Conservation (phyloP, 1,140 invertebrate species). For the Aplysia californica region DNA sequence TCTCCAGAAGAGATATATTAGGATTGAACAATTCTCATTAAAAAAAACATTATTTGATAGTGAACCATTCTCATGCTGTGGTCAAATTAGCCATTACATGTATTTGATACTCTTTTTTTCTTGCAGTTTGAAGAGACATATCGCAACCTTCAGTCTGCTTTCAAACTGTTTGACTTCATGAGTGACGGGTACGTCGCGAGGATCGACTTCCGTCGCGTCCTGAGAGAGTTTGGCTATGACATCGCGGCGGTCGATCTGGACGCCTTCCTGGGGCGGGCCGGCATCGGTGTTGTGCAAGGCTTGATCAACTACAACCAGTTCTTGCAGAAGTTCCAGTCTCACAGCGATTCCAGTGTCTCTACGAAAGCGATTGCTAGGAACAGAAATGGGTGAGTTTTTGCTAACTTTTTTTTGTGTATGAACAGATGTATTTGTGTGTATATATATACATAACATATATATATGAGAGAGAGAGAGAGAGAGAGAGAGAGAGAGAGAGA, state of each 20-base stretch:
- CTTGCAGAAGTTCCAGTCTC: slow-evolving; percentile 9
- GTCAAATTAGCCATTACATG: no score
- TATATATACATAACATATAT: neutral
- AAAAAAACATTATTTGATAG: no score
- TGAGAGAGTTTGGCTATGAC: slow-evolving; percentile 59
- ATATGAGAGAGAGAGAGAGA: neutral
- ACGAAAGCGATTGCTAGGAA: neutral
- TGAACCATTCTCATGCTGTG: no score
- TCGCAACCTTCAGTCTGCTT: slow-evolving; percentile 50
- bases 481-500: neutral
- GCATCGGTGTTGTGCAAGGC: slow-evolving; percentile 10
- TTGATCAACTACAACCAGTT: slow-evolving; percentile 28
- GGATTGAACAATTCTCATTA: no score
- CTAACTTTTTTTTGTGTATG: neutral
- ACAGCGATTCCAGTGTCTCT: neutral
- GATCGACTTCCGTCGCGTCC: slow-evolving; percentile 56
- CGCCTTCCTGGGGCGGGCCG: slow-evolving; percentile 32
- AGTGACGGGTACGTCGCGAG: slow-evolving; percentile 51
- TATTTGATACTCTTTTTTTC: slow-evolving; percentile 15
- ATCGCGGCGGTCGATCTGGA: slow-evolving; percentile 48
- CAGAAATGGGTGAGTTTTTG: neutral
- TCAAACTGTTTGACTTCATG: slow-evolving; percentile 56
- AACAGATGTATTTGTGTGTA: neutral
- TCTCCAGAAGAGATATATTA: no score
- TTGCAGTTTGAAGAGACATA: slow-evolving; percentile 62